Base-by-base conservation (phyloP, 2,888 invertebrate genomes). In the Apamea anceps region DNA sequence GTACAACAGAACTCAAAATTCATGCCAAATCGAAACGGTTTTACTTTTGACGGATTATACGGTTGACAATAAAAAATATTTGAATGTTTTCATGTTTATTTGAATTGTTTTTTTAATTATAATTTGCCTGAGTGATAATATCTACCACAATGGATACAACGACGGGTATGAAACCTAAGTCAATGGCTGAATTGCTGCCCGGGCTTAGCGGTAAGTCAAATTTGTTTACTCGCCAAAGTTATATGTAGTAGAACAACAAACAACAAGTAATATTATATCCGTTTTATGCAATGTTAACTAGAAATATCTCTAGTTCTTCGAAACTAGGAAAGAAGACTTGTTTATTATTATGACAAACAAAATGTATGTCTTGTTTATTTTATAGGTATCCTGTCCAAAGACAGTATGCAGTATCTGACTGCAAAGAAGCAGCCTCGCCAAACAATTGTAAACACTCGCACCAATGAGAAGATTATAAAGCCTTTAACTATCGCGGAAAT, bases 401-500 rank as follows among this genome's bases (percentile, higher is more conserved):
- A 95, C 72, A 87, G 91, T 21, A 91, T 94, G 51, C 91, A 90
- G 54, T 90, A 89, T 15, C 88, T 94, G 25, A 94, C 95, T 12
- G 92, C 90, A 5, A 93, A 91, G 82, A 96, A 96, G 79, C 91
- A 94, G 73, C 92, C 93, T 25, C 91, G 93, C 7, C 83, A 88
- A 15, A 93, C 92, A 5, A 89, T 91, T 37, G 86, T 85, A 21
- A 88, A 91, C 13, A 90, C 92, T n/a, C 90, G 89, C 6, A 95
- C 95, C 21, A 77, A 92, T 60, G 94, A 93, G 72, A 95, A 94
- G 83, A 83, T 87, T 12, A 18, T 91, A 0, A 95, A 93, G 86
- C 95, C 96, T 3, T 85, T 95, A 79, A 95, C 95, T 48, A 90
- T 95, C 10, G 95, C 95, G 21, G 94, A 96, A 92, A 93, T 96